Evolutionary conservation across 92 coral and sea anemone genomes (phyloP).

Genomic region (Pocillopora meandrina): DNA sequence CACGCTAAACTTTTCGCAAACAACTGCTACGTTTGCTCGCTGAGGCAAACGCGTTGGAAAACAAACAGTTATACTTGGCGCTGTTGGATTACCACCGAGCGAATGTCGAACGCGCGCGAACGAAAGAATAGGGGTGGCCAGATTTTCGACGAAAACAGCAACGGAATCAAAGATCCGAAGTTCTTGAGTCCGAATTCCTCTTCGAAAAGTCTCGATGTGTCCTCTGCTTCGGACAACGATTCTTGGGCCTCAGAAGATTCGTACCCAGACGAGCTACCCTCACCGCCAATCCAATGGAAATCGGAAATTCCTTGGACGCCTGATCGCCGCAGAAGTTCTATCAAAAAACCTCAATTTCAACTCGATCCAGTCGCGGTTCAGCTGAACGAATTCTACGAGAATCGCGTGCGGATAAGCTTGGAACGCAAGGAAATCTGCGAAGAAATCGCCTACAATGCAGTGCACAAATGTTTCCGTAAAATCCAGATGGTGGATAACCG

Average conservation of each 20-base stretch:
- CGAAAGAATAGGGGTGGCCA: constrained; percentile 38
- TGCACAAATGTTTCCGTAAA: constrained; percentile 87
- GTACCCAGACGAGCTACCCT: constrained; percentile 43
- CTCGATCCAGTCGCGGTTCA: constrained; percentile 88
- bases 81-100: background rate
- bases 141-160: constrained; percentile 35
- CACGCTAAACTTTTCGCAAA: constrained; percentile 27
- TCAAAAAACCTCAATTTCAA: constrained; percentile 82
- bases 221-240: constrained; percentile 71
- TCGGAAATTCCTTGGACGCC: constrained; percentile 69
- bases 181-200: constrained; percentile 52
- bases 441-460: constrained; percentile 92
- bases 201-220: constrained; percentile 27
- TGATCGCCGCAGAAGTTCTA: constrained; percentile 80
- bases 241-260: constrained; percentile 71
- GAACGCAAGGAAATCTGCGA: constrained; percentile 99
- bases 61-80: constrained; percentile 17
- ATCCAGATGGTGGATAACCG: constrained; percentile 94
- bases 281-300: constrained; percentile 61
- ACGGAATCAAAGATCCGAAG: constrained; percentile 32
- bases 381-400: constrained; percentile 92
- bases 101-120: constrained; percentile 31
- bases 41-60: constrained; percentile 21
- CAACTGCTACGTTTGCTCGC: constrained; percentile 35
- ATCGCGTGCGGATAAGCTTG: constrained; percentile 90